Base-by-base conservation (phyloP, 2,797 vertebrate species). In the Esox masquinongy region DNA sequence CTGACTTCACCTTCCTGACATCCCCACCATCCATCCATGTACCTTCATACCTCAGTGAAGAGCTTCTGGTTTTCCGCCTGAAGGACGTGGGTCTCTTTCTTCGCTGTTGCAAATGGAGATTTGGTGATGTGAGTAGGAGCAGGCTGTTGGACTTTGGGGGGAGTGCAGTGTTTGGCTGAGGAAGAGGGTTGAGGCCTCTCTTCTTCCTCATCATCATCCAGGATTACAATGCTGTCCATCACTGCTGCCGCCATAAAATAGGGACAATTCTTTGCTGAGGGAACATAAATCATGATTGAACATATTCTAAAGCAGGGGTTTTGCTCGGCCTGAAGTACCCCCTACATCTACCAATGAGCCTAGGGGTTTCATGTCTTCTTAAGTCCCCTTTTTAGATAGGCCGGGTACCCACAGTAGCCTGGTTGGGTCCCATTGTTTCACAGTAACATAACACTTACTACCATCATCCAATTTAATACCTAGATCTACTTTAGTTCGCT, bases 181-280 rank as follows among this genome's bases (percentile, higher is more conserved):
- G 82, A 70, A 39, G 91, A 85, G 7, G 88, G 78, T 1, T 77
- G 81, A 74, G 82, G 82, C 39, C 31, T 82, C 43, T 83, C 83
- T n/a, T 89, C 89, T 75, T 91, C 86, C 0, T 92, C 93, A 17
- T 93, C 92, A 0, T 93, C 92, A 70, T 93, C 93, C 0, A 95
- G 88, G 50, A 94, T 88, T 29, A 94, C 91, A 72, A 94, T 93
- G 77, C 88, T 90, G 70, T 94, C 93, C 64, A 90, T 91, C 86
- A 91, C 83, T 0, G 77, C 85, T 80, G 86, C 80, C 47, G 91
- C 88, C 91, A 92, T 93, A 53, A 78, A 53, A 24, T 64, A 85
- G 72, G 72, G 4, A 1, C 17, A 50, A 59, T 22, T 61, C 68
- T 73, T 0, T 50, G 15, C 31, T 74, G 75, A 66, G 0, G 68